Evolutionary conservation across 1,140 invertebrate species (phyloP), one percentile per base, ranked within the genome.

Genomic region (Cherax quadricarinatus): DNA sequence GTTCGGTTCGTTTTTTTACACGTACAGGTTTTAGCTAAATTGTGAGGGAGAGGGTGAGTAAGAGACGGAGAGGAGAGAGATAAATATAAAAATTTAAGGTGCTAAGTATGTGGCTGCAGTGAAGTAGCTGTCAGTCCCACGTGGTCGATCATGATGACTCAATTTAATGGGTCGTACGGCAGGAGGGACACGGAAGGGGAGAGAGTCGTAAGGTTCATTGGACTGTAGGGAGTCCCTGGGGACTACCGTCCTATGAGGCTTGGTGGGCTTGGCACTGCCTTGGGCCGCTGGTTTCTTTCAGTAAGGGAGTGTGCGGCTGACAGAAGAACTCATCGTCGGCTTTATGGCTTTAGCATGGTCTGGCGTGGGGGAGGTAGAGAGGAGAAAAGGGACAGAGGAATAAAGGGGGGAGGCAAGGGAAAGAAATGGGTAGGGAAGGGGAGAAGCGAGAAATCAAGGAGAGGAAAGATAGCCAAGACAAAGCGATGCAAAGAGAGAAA

Each of bases 141-240:
- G 86, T 53, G 86, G 86, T 30, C 86, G 86, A 87, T 79, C 73
- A 78, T 78, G 86, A 87, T 78, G 73, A 78, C 86, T 87, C 86
- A 87, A 87, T 87, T 87, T 87, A 87, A 87, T 87, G 73, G 85
- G 70, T 14, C 49, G 66, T 24, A 16, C 48, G 41, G 66, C 41
- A 57, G 49, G n/a, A 30, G 6, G 48, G 21, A 41, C 18, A 18
- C 48, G 48, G 48, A 53, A 3, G 70, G n/a, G 9, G 73, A 12
- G 53, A 70, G 18, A 18, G 70, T n/a, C 41, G 21, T 81, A 60
- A n/a, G 48, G 80, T 4, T 21, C 9, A 75, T 12, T 2, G 24
- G 70, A 10, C 70, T n/a, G 5, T 24, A 0, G n/a, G 5, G 70
- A 75, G 6, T 0, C 70, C 12, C 12, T 9, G 18, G n/a, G n/a